These are phyloP conservation scores for Triops longicaudatus DNA, from an alignment of 1,140 invertebrate species.

Conservation along the genomic window DNA sequence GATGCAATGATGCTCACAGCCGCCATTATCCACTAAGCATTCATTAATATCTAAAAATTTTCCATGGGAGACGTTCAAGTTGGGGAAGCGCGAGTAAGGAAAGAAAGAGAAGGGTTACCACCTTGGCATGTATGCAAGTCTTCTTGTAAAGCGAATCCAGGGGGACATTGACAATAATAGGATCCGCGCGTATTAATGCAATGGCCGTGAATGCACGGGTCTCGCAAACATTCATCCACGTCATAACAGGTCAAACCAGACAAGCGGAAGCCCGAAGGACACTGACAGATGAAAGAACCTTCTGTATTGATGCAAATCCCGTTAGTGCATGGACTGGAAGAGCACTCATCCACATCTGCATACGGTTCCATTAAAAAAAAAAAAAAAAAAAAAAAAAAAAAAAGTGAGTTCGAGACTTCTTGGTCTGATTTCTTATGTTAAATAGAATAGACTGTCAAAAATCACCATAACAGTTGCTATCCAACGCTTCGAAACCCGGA, in stretches of 20 bases:
- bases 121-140: constrained; percentile 31
- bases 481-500: constrained; percentile 37
- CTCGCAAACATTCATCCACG: constrained; percentile 31
- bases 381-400: neutral
- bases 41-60: constrained; percentile 37
- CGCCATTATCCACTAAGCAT: constrained; percentile 38
- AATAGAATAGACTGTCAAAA: constrained; percentile 16
- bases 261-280: constrained; percentile 59
- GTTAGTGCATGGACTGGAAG: constrained; percentile 43
- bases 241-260: constrained; percentile 42
- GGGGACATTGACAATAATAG: constrained; percentile 38
- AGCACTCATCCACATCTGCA: constrained; percentile 55
- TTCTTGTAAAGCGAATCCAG: constrained; percentile 30
- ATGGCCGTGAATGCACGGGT: constrained; percentile 31
- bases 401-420: neutral
- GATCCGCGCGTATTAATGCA: constrained; percentile 38
- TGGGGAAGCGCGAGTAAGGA: neutral
- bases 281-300: constrained; percentile 73
- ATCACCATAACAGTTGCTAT: constrained; percentile 19
- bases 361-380: neutral
- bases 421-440: neutral
- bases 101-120: neutral
- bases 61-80: neutral
- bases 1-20: constrained; percentile 38
- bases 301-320: constrained; percentile 67